phyloP scores from a whole-genome alignment of 2,797 vertebrate species.

The Eurystomus glaucurus region DNA sequence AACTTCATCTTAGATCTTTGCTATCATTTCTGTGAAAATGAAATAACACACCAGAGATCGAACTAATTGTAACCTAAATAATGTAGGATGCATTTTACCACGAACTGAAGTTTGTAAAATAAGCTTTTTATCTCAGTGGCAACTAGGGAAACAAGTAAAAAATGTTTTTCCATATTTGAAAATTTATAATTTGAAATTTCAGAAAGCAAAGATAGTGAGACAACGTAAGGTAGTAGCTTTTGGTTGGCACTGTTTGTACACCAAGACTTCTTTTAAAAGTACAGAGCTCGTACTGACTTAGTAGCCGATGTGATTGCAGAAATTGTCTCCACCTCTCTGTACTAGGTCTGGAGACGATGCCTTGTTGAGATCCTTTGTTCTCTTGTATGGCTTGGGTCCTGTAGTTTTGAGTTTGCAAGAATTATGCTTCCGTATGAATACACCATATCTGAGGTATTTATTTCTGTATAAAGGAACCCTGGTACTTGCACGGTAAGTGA shows the following conservation, averaged over 20 bases:
- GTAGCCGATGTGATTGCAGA: background rate
- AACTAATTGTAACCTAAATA: background rate
- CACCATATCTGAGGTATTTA: background rate
- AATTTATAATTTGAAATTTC: background rate
- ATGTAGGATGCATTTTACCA: background rate
- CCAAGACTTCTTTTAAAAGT: background rate
- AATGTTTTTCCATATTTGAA: background rate
- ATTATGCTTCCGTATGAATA: rapidly evolving
- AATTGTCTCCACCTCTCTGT: background rate
- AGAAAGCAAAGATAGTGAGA: background rate
- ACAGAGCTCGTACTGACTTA: background rate
- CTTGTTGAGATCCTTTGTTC: background rate
- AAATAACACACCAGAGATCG: background rate
- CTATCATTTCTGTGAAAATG: background rate
- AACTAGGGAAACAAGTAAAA: background rate
- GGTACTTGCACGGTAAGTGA: background rate
- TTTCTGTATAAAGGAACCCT: background rate
- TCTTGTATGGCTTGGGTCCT: background rate
- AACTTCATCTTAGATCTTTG: background rate
- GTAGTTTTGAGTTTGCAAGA: background rate
- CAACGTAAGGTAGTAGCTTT: background rate
- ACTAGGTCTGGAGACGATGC: background rate
- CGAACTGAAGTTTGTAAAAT: background rate
- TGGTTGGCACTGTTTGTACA: background rate
- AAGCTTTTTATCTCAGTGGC: background rate